Evolutionary conservation across 2,888 invertebrate genomes (phyloP).

Genomic region (Lydus trimaculatus): DNA sequence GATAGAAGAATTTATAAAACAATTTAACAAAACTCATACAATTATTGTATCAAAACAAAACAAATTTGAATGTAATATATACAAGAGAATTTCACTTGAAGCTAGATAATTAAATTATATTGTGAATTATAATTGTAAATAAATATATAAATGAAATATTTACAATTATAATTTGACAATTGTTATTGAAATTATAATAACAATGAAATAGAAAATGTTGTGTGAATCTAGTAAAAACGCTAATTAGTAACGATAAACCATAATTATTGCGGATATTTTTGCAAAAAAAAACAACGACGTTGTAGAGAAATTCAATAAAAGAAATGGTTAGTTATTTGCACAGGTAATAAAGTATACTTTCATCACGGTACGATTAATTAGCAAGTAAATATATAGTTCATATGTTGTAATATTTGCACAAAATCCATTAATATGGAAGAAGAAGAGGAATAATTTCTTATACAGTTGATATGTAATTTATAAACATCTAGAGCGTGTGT

Average conservation of each 20-base stretch:
- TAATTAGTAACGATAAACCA: not conserved
- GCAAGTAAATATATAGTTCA: not conserved
- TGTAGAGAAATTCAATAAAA: not conserved
- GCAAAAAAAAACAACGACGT: not conserved
- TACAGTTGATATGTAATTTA: not conserved
- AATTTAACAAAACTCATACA: conserved; percentile 5
- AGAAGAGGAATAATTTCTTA: not conserved
- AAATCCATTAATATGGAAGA: not conserved
- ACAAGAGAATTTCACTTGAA: not conserved
- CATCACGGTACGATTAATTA: conserved; percentile 8
- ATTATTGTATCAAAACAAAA: not conserved
- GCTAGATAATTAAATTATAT: not conserved
- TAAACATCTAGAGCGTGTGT: not conserved
- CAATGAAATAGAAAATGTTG: not conserved
- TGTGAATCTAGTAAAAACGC: not conserved
- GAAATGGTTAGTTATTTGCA: conserved; percentile 4
- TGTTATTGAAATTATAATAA: no score
- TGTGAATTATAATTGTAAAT: not conserved
- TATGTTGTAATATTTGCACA: not conserved
- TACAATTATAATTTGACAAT: not conserved
- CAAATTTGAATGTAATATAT: not conserved
- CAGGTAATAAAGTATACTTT: not conserved
- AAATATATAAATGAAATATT: not conserved
- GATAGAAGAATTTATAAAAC: not conserved
- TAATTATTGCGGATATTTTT: not conserved